Base-by-base conservation (phyloP, 2,797 vertebrate genomes). In the Myotis findleyi region DNA sequence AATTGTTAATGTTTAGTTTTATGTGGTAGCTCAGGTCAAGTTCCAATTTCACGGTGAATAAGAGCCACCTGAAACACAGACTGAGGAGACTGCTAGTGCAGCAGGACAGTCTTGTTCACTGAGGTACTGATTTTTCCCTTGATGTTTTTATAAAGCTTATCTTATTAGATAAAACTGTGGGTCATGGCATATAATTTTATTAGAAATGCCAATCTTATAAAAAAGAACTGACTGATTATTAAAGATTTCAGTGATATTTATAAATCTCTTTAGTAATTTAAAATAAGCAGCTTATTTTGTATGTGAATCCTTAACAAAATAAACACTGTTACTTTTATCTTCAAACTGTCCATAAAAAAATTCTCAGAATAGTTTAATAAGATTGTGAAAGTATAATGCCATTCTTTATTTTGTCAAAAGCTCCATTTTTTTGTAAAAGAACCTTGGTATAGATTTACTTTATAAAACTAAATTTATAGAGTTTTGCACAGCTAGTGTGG, bases 341-440 rank as follows among this genome's bases (percentile, higher is more conserved):
- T 83, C 66, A 95, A 71, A 87, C n/a, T 57, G 14, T 66, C 71
- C n/a, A 64, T 83, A n/a, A 64, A 96, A 87, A 92, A 14, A 21
- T 72, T 64, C 47, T 51, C 75, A 89, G 72, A 77, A 68, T 66
- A 71, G 51, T 79, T 87, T 92, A 83, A 62, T 55, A 81, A 77
- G 13, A 88, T 82, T 86, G 41, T 82, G 23, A 91, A 94, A 81
- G 16, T 69, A 86, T 41, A 51, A 62, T 91, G 66, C 2, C 33
- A 59, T 44, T 82, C 62, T 79, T 94, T 64, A 33, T 84, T 93
- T 91, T 95, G 25, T 81, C 53, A 90, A 92, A 95, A 89, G 49
- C 25, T 85, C 64, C 18, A 84, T 83, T 79, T 90, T 44, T 92
- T 92, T 87, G 30, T 85, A 49, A 94, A 57, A 57, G 64, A 14